Evolutionary conservation across 2,888 invertebrate genomes (phyloP).

Genomic region (Lobophora halterata): DNA sequence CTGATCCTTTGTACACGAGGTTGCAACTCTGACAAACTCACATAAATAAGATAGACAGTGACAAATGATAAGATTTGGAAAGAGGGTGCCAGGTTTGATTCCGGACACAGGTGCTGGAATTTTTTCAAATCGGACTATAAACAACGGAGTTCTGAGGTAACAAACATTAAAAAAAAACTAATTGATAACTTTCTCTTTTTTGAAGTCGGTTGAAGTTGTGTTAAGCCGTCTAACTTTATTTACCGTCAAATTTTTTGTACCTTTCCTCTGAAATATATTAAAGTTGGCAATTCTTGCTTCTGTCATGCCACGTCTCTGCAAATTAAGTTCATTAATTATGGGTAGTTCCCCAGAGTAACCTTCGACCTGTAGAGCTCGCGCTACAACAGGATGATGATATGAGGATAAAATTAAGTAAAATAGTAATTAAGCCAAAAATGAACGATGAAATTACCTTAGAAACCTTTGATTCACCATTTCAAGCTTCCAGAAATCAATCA

Average conservation of each 20-base stretch:
- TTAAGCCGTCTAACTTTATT: conserved; percentile 15
- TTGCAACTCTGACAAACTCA: conserved; percentile 20
- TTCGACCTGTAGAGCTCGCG: too few relatives aligned
- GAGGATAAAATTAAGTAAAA: too few relatives aligned
- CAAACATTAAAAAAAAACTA: background rate
- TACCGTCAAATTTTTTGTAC: conserved; percentile 35
- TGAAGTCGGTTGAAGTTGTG: conserved; percentile 13
- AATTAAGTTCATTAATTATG: conserved; percentile 30
- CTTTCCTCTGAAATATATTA: conserved; percentile 45
- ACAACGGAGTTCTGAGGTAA: too few relatives aligned
- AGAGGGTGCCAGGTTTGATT: conserved; percentile 38
- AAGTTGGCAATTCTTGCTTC: conserved; percentile 46
- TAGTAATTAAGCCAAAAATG: too few relatives aligned
- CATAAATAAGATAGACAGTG: conserved; percentile 37
- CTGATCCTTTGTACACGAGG: conserved; percentile 7
- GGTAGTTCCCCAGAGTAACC: conserved; percentile 9
- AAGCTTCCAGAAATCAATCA: too few relatives aligned
- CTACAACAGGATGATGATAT: too few relatives aligned
- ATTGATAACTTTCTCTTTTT: conserved; percentile 4
- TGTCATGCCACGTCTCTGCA: conserved; percentile 31
- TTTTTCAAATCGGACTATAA: conserved; percentile 35
- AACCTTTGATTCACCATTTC: too few relatives aligned
- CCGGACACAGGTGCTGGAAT: conserved; percentile 42
- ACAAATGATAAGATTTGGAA: conserved; percentile 41
- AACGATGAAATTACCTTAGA: too few relatives aligned